Base-by-base conservation (phyloP, 2,113 vertebrate genomes). In the Monarcha castaneiventris region DNA sequence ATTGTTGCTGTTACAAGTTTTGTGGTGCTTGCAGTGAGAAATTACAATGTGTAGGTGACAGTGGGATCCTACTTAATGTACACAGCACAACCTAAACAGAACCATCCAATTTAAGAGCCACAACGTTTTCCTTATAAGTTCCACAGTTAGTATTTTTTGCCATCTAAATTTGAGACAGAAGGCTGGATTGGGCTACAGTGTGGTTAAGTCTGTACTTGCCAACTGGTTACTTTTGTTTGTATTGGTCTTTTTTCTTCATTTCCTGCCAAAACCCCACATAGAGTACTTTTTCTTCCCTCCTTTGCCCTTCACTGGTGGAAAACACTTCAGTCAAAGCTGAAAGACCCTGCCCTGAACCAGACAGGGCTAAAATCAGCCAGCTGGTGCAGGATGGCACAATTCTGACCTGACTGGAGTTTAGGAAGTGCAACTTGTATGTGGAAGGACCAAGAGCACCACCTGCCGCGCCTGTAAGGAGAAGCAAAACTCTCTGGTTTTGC, bases 391-490 rank as follows among this genome's bases (percentile, higher is more conserved):
- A 22, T n/a, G 90, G 84, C 59, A 55, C 39, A 55, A 12, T 44
- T 54, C 68, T 67, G 80, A 66, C 69, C 30, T 55, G 71, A 21
- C 37, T 39, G 76, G 21, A 43, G 35, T 6, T 71, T 64, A 43
- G 7, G 6, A 46, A 71, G 5, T 15, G 35, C n/a, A 21, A 3
- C 51, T 59, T 52, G 49, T 5, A 11, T 55, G 90, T 69, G 55
- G n/a, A 76, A 96, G 79, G 89, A 78, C 59, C 78, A 83, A 89
- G 89, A 90, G 94, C 93, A 87, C 95, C 97, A 93, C 72, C 96
- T 97, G 94, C 71, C 0, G 87, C 1, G 8, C 46, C 63, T 33
- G 41, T 14, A 77, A 27, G 56, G 83, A 84, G 74, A 68, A 90
- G 46, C 83, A 93, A 90, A 95, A 61, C n/a, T 56, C 49, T 13